Percentiles rank a stretch among this genome's conserved stretches.
Evolutionary conservation across 2,888 invertebrate genomes (phyloP).

Genomic region (Neocrepidodera transversa): DNA sequence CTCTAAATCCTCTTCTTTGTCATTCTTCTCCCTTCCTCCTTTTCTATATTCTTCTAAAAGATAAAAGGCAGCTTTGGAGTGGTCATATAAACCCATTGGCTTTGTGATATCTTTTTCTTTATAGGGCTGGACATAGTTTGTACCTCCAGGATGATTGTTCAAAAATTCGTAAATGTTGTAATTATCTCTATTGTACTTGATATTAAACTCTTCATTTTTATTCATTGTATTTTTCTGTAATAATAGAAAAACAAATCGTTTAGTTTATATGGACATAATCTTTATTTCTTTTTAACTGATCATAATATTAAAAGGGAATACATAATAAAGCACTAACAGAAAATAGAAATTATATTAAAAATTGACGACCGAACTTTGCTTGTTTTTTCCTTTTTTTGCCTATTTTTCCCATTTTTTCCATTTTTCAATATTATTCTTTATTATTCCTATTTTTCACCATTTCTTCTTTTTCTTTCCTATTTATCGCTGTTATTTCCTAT

Average conservation of each 20-base stretch:
- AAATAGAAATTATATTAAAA: too few relatives aligned
- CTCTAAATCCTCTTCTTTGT: conserved; percentile 57
- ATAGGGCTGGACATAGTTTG: conserved; percentile 68
- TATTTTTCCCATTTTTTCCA: too few relatives aligned
- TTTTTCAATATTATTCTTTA: too few relatives aligned
- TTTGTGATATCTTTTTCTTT: conserved; percentile 64
- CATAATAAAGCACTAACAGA: too few relatives aligned
- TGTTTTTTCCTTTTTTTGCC: too few relatives aligned
- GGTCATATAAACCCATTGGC: conserved; percentile 65
- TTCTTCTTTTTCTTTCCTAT: too few relatives aligned
- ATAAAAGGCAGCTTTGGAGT: conserved; percentile 71
- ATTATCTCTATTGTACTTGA: conserved; percentile 59
- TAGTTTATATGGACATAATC: too few relatives aligned
- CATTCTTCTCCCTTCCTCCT: conserved; percentile 49
- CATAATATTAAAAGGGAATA: too few relatives aligned
- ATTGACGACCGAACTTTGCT: too few relatives aligned
- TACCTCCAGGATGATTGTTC: conserved; percentile 77
- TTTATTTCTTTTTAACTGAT: too few relatives aligned
- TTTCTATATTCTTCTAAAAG: conserved; percentile 68
- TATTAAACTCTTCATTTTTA: conserved; percentile 53
- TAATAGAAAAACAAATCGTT: conserved; percentile 3
- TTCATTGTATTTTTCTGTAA: conserved; percentile 41
- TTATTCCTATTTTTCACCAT: too few relatives aligned
- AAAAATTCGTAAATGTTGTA: conserved; percentile 74
- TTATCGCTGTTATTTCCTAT: too few relatives aligned